Base-by-base conservation (phyloP, 30 jellyfish, hydroid and myxozoan genomes). In the Morbakka virulenta region DNA sequence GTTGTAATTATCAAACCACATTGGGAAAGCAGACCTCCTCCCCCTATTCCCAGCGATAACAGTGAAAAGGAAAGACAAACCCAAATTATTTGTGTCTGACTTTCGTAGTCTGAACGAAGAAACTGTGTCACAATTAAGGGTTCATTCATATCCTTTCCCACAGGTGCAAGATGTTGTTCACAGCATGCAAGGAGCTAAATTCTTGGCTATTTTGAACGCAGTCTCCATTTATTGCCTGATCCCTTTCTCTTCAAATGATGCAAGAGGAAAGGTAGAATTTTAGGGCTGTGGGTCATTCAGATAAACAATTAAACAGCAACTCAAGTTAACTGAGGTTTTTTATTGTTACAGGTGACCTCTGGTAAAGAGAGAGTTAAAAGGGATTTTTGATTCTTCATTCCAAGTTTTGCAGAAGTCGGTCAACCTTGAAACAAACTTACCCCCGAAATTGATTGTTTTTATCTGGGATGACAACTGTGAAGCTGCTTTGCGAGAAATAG, bases 111-210 rank as follows among this genome's bases (percentile, higher is more conserved):
- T 77, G 2, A 77, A 64, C 49, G 24, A 77, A 23, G 72, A 20
- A 26, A 77, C 88, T 31, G n/a, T n/a, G n/a, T n/a, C n/a, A n/a
- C n/a, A n/a, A n/a, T n/a, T n/a, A n/a, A 77, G 66, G 33, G 50
- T 28, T 28, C 81, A 76, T 64, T 62, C 81, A 17, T 77, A 41
- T 49, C 88, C 88, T 13, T 81, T 63, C 11, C 88, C 81, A 4
- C 88, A 77, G 9, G 66, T 64, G 27, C 48, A 74, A 6, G 74
- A 64, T 28, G 88, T 77, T 2, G 48, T 77, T n/a, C 75, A 63
- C 34, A 21, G 66, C 50, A 77, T 63, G 80, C 50, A 41, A 31
- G 88, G 88, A 25, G 80, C 88, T 27, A 77, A 77, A 77, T 77
- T 62, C 63, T 77, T 72, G 88, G 3, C 80, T 25, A 77, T 65